Evolutionary conservation across 2,113 vertebrate genomes (phyloP).

Genomic region (Panthera tigris): DNA sequence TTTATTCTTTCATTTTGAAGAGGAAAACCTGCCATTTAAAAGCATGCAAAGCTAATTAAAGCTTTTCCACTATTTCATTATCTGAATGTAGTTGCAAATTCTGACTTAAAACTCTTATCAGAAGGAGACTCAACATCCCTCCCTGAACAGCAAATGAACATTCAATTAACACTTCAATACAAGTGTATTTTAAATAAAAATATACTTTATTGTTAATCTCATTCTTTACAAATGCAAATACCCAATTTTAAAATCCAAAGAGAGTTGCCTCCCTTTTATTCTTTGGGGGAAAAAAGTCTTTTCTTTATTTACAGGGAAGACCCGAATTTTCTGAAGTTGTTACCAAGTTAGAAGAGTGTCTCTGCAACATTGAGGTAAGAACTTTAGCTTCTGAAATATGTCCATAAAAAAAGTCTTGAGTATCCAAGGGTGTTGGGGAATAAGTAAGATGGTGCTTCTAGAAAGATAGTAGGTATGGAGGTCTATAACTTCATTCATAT

Average conservation of each 20-base stretch:
- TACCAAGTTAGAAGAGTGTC: conserved; percentile 93
- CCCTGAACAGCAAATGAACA: conserved; percentile 74
- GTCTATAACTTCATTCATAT: not conserved
- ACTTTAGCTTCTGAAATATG: not conserved
- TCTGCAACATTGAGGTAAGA: conserved; percentile 94
- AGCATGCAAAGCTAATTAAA: conserved; percentile 79
- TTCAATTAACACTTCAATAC: conserved; percentile 81
- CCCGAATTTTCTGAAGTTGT: conserved; percentile 97
- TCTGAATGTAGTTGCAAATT: conserved; percentile 76
- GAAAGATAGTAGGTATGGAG: not conserved
- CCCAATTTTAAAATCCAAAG: conserved; percentile 65
- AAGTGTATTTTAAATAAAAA: conserved; percentile 78
- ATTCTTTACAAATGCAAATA: conserved; percentile 77
- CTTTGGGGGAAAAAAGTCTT: not conserved
- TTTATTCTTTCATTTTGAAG: conserved; percentile 72
- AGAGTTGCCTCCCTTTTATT: conserved; percentile 32
- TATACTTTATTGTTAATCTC: conserved; percentile 78
- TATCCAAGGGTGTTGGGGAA: accelerated
- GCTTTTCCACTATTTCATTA: conserved; percentile 74
- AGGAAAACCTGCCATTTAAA: conserved; percentile 72
- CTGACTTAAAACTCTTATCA: conserved; percentile 81
- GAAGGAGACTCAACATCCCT: conserved; percentile 69
- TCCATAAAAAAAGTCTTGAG: accelerated
- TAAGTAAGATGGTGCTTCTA: not conserved
- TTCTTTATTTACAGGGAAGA: conserved; percentile 88